Base-by-base conservation (phyloP, 2,888 invertebrate species). In the Clunio marinus region DNA sequence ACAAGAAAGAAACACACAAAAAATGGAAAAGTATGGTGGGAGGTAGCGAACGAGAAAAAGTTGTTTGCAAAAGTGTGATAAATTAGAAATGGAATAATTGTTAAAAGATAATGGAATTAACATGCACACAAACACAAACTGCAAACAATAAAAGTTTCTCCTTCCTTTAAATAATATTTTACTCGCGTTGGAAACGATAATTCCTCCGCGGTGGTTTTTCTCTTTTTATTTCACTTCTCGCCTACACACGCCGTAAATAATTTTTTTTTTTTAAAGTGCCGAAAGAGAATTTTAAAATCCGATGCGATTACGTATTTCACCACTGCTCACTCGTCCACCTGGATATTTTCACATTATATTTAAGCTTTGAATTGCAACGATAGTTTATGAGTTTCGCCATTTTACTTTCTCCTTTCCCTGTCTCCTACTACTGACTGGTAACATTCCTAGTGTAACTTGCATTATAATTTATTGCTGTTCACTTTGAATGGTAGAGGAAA, bases 241-340 rank as follows among this genome's bases (percentile, higher is more conserved):
- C 2, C 41, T 41, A n/a, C 10, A 41, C 41, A 41, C 41, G 41
- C 10, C 32, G 15, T 41, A 15, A 41, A 41, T 41, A 41, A n/a
- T n/a, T n/a, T n/a, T n/a, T n/a, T n/a, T n/a, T n/a, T 41, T 41
- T 41, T 41, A 41, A 41, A 41, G 10, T n/a, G 41, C 32, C 32
- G 2, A n/a, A n/a, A 41, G 41, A 41, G 41, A n/a, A 41, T 41
- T 10, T 5, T 2, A 41, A 41, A 41, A 2, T 41, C 41, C 41
- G 41, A 41, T 41, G 41, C 41, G 41, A 41, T 41, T 41, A 41
- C 41, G 41, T 32, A 41, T 10, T 41, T 41, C 41, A 41, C 41
- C 41, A n/a, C 41, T n/a, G 10, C 32, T 5, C 41, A n/a, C 41
- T 41, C n/a, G 41, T 41, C 41, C 41, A 41, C 41, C 41, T 41